These are phyloP conservation scores for Ctenopoma kingsleyae DNA, from an alignment of 2,797 vertebrate genomes.

Conservation along the genomic window DNA sequence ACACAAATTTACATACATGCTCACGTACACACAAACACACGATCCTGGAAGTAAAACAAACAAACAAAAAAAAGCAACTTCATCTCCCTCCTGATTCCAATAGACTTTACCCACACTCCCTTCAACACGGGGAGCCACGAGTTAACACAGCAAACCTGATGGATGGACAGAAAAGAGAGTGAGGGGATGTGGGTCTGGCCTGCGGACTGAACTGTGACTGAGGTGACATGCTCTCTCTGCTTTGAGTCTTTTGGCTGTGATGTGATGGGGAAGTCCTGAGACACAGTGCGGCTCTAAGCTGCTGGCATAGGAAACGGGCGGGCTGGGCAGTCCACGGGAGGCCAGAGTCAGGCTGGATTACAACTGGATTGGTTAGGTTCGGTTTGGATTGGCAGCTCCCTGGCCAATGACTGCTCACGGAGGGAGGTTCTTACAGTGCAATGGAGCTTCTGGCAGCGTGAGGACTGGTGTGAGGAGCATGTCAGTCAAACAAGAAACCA, in stretches of 20 bases:
- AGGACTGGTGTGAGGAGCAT: slow-evolving; percentile 68
- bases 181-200: slow-evolving; percentile 69
- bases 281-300: slow-evolving; percentile 89
- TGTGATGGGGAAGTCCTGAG: slow-evolving; percentile 87
- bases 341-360: slow-evolving; percentile 89
- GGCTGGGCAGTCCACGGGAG: slow-evolving; percentile 82
- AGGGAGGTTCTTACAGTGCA: slow-evolving; percentile 85
- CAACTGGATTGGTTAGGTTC: slow-evolving; percentile 79
- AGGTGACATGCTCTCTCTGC: slow-evolving; percentile 68
- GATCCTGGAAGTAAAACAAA: slow-evolving; percentile 37
- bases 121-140: slow-evolving; percentile 28
- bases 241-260: slow-evolving; percentile 81
- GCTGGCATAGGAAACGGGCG: slow-evolving; percentile 87
- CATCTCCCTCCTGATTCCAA: slow-evolving; percentile 51
- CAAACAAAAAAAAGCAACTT: slow-evolving; percentile 25
- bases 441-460: slow-evolving; percentile 84
- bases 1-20: slow-evolving; percentile 51
- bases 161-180: slow-evolving; percentile 39
- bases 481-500: slow-evolving; percentile 68
- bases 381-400: slow-evolving; percentile 81
- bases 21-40: slow-evolving; percentile 25
- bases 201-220: slow-evolving; percentile 69
- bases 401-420: slow-evolving; percentile 80
- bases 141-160: slow-evolving; percentile 55
- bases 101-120: slow-evolving; percentile 42